Percentiles rank a stretch among this genome's conserved stretches.
Conservation (phyloP, 2,888 invertebrate species). For the Acanthacorydalis orientalis region DNA sequence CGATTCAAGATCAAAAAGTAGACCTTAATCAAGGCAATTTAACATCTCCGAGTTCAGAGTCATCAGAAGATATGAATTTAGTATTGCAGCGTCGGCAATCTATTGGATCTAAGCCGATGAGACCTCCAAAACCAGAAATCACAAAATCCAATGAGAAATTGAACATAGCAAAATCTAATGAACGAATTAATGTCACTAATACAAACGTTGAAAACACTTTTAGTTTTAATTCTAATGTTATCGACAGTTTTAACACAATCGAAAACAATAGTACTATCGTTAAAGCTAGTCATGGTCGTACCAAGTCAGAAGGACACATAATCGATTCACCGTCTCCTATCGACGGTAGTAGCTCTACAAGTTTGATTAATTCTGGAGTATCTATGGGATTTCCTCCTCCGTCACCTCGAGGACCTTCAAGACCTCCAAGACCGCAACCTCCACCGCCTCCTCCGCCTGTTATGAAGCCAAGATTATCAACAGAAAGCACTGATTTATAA, state of each 20-base stretch:
- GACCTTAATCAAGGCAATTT: background rate
- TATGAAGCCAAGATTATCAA: conserved; percentile 6
- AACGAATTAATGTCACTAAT: conserved; percentile 10
- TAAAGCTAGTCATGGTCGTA: conserved; percentile 22
- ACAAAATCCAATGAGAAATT: conserved; percentile 8
- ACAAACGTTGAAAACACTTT: background rate
- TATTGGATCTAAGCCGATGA: conserved; percentile 16
- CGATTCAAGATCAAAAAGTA: background rate
- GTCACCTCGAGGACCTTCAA: conserved; percentile 5
- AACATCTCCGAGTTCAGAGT: background rate
- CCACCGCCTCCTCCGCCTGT: conserved; percentile 27
- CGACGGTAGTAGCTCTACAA: background rate
- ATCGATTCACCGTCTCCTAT: conserved; percentile 16
- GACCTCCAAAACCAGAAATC: conserved; percentile 19
- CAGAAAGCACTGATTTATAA: conserved; percentile 25
- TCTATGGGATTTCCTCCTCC: conserved; percentile 1
- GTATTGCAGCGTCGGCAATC: conserved; percentile 13
- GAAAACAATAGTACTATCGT: conserved; percentile 6
- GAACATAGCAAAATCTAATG: conserved; percentile 11
- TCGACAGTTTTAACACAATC: conserved; percentile 10
- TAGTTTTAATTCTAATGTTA: conserved; percentile 15
- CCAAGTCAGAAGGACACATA: conserved; percentile 27
- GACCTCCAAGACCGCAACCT: conserved; percentile 18
- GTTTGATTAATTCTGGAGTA: conserved; percentile 5
- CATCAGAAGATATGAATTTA: conserved; percentile 7